These are phyloP conservation scores for Zalophus californianus DNA, from an alignment of 2,797 vertebrate species.

Conservation along the genomic window DNA sequence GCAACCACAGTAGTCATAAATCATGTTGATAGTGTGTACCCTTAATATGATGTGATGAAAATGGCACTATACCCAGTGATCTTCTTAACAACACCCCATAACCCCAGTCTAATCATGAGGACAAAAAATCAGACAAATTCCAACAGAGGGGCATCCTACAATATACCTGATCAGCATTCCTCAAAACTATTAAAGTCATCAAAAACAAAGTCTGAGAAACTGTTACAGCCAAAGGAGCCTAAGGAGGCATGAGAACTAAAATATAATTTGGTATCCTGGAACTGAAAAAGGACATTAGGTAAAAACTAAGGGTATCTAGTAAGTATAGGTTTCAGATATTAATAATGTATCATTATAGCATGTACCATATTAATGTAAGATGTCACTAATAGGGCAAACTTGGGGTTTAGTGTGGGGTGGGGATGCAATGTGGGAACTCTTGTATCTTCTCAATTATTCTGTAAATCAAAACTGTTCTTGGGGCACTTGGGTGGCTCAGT, in stretches of 20 bases:
- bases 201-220: neutral
- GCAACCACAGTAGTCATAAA: neutral
- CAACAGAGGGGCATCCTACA: neutral
- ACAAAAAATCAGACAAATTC: neutral
- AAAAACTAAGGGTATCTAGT: neutral
- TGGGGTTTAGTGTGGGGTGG: neutral
- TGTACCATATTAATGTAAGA: neutral
- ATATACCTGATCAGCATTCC: neutral
- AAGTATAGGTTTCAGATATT: neutral
- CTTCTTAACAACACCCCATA: neutral
- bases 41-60: neutral
- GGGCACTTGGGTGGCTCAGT: neutral
- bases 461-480: neutral
- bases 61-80: neutral
- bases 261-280: neutral
- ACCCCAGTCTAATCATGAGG: neutral
- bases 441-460: neutral
- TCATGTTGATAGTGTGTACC: neutral
- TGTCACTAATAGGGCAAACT: neutral
- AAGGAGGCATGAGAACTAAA: neutral
- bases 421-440: neutral
- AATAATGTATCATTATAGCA: neutral
- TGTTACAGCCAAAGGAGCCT: neutral
- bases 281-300: neutral
- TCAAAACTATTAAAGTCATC: neutral